These are phyloP conservation scores for Amphimallon solstitiale DNA, from an alignment of 2,888 invertebrate genomes.

Conservation along the genomic window DNA sequence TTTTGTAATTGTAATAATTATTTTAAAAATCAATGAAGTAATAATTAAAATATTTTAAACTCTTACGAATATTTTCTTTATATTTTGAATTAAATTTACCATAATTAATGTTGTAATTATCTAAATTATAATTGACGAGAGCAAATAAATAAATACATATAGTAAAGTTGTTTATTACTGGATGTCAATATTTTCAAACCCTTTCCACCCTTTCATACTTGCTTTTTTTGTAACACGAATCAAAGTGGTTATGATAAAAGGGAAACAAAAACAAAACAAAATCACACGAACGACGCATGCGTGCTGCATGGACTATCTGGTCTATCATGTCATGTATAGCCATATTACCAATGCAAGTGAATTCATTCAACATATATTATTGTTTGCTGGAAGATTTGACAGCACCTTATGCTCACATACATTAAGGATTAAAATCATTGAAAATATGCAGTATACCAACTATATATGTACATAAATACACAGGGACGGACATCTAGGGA, in stretches of 20 bases:
- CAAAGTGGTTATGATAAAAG: constrained; percentile 4
- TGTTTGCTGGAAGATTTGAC: constrained; percentile 47
- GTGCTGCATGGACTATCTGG: constrained; percentile 49
- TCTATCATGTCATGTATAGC: constrained; percentile 48
- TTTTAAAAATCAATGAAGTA: no score
- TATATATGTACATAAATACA: constrained; percentile 31
- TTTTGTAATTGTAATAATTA: no score
- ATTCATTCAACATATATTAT: constrained; percentile 51
- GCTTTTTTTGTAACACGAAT: not conserved
- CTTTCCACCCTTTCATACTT: no score
- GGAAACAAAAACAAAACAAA: constrained; percentile 37
- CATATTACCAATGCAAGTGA: constrained; percentile 49
- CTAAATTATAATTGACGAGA: no score
- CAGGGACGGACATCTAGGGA: constrained; percentile 39
- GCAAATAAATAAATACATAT: no score
- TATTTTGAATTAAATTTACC: no score
- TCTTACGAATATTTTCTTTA: no score
- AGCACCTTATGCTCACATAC: constrained; percentile 48
- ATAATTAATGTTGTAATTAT: no score
- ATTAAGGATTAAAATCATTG: constrained; percentile 48
- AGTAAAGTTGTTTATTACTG: no score
- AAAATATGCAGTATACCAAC: constrained; percentile 44
- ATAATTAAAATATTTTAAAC: no score
- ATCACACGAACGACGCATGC: constrained; percentile 48
- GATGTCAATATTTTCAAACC: no score